A percentile compares a stretch with the other conserved stretches of the same genome.
Conservation (phyloP, 2,888 invertebrate genomes). For the Oligia latruncula region DNA sequence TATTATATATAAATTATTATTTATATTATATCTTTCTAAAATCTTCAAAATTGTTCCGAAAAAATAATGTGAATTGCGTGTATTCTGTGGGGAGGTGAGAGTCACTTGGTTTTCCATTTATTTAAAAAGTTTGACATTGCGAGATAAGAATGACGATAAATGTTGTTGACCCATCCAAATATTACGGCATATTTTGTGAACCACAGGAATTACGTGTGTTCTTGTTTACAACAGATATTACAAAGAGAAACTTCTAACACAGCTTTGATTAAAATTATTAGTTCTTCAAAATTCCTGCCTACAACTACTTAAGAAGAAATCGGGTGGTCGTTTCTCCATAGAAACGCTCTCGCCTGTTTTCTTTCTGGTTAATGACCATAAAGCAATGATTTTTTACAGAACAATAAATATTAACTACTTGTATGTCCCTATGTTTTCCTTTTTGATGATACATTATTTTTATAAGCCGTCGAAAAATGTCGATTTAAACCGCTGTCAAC, state of each 20-base stretch:
- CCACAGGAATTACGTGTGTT: neutral
- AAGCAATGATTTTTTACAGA: no score
- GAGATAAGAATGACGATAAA: neutral
- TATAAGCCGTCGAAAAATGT: no score
- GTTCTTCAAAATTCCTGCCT: neutral
- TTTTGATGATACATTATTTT: no score
- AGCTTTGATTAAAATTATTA: neutral
- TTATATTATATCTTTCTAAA: no score
- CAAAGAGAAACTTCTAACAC: neutral
- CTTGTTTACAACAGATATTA: neutral
- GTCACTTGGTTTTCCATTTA: neutral
- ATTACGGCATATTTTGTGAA: neutral
- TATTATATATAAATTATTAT: no score
- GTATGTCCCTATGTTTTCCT: no score
- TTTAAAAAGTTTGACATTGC: neutral
- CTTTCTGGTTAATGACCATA: no score
- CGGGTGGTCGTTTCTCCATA: no score
- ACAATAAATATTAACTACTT: no score
- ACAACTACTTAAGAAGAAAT: no score
- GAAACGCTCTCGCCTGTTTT: no score
- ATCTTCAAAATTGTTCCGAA: neutral
- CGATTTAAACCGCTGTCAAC: no score
- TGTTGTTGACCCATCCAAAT: slow-evolving; percentile 13
- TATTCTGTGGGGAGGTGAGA: neutral
- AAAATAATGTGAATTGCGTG: neutral